phyloP scores from a whole-genome alignment of 2,797 vertebrate species.

The Antennarius maculatus region DNA sequence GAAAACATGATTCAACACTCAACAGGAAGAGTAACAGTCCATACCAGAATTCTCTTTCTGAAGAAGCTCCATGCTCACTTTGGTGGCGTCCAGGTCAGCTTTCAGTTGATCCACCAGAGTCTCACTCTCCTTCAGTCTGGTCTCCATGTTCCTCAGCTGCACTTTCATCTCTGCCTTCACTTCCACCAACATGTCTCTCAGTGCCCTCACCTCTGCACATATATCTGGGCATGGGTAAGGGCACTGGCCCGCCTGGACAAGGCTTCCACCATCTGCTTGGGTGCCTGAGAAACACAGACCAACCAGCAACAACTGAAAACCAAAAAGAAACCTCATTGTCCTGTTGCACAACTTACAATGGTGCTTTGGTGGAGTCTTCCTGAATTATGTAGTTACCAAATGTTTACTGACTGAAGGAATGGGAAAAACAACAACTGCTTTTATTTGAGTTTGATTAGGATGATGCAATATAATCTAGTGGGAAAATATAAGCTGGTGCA shows the following conservation, averaged over 20 bases:
- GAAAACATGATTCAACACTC: neutral
- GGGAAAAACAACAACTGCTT: too few species aligned
- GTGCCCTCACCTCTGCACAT: neutral
- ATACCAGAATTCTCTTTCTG: slow-evolving; percentile 8
- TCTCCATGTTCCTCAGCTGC: neutral
- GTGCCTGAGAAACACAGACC: neutral
- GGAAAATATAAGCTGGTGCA: neutral
- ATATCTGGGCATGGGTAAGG: neutral
- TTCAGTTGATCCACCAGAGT: neutral
- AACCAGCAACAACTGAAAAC: neutral
- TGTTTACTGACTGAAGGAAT: too few species aligned
- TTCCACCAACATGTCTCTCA: slow-evolving; percentile 17
- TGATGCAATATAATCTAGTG: too few species aligned
- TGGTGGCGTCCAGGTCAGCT: neutral
- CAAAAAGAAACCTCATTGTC: too few species aligned
- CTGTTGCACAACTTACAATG: too few species aligned
- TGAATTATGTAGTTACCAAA: too few species aligned
- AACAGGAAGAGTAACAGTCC: neutral
- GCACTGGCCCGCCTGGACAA: too few species aligned
- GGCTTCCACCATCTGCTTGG: neutral
- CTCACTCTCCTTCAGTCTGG: slow-evolving; percentile 5
- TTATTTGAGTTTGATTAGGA: too few species aligned
- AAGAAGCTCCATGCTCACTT: slow-evolving; percentile 2
- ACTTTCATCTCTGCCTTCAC: slow-evolving; percentile 1
- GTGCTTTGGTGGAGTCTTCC: too few species aligned